Evolutionary conservation across 2,888 invertebrate genomes (phyloP).

Genomic region (Tryphoninae sp.): DNA sequence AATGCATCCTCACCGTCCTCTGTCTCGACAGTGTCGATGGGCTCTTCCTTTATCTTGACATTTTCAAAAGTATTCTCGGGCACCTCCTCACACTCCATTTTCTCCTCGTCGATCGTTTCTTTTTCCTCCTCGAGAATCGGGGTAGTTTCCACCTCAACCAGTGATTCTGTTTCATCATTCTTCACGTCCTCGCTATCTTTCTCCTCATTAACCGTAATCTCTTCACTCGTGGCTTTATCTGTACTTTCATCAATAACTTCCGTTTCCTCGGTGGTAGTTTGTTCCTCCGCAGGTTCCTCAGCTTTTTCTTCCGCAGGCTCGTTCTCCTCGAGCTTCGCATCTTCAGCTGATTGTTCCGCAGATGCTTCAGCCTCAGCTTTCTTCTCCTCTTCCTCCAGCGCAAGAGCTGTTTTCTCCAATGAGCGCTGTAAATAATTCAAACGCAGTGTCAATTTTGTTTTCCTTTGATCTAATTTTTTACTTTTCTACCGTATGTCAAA

Average conservation of each 20-base stretch:
- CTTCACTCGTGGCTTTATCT: conserved; percentile 37
- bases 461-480: background rate
- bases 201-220: background rate
- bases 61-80: conserved; percentile 71
- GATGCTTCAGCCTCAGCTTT: conserved; percentile 71
- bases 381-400: conserved; percentile 74
- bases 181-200: conserved; percentile 64
- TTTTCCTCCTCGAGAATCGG: conserved; percentile 87
- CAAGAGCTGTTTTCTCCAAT: conserved; percentile 74
- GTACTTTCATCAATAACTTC: conserved; percentile 62
- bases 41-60: conserved; percentile 88
- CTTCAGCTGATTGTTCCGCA: conserved; percentile 79
- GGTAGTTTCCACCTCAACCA: conserved; percentile 84
- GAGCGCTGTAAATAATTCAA: conserved; percentile 71
- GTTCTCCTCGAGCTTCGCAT: conserved; percentile 51
- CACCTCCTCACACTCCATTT: conserved; percentile 74
- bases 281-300: conserved; percentile 80
- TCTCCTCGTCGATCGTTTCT: conserved; percentile 83
- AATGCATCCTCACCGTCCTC: conserved; percentile 69
- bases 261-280: conserved; percentile 71
- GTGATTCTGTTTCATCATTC: conserved; percentile 51
- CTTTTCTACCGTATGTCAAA: conserved; percentile 28
- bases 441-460: background rate
- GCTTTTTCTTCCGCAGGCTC: conserved; percentile 70
- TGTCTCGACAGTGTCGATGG: conserved; percentile 82